These are phyloP conservation scores for Coluber constrictor DNA, from an alignment of 2,797 vertebrate species.

Conservation along the genomic window DNA sequence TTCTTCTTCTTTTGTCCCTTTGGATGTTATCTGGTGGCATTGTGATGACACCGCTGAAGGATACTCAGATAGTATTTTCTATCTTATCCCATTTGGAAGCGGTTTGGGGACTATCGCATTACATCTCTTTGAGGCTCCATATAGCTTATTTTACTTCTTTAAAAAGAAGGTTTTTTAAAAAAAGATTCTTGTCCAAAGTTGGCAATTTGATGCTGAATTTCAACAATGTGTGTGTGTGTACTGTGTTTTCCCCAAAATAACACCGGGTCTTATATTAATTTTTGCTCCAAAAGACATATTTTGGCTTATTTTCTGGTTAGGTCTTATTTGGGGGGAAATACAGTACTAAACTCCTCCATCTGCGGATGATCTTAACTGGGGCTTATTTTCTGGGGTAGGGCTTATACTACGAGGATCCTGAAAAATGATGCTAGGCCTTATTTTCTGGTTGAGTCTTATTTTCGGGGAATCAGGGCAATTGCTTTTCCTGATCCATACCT, in stretches of 20 bases:
- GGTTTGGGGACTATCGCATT: not conserved
- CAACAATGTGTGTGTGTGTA: not conserved
- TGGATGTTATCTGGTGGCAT: not conserved
- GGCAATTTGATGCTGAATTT: not conserved
- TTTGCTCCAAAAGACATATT: no score
- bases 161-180: not conserved
- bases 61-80: not conserved
- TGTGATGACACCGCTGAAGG: not conserved
- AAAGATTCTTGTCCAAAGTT: not conserved
- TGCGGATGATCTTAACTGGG: no score
- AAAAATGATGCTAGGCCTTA: no score
- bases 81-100: not conserved
- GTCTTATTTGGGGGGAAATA: no score
- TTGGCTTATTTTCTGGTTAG: no score
- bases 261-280: no score
- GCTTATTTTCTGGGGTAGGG: no score
- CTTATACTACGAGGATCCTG: no score
- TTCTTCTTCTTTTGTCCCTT: not conserved
- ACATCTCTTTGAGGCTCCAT: not conserved
- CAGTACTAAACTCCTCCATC: no score
- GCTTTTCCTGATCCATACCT: not conserved
- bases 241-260: no score
- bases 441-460: no score
- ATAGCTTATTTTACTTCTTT: not conserved
- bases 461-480: not conserved